A percentile compares a stretch with the other conserved stretches of the same genome.
Conservation (phyloP, 2,888 invertebrate genomes). For the Clistopyga incitator region DNA sequence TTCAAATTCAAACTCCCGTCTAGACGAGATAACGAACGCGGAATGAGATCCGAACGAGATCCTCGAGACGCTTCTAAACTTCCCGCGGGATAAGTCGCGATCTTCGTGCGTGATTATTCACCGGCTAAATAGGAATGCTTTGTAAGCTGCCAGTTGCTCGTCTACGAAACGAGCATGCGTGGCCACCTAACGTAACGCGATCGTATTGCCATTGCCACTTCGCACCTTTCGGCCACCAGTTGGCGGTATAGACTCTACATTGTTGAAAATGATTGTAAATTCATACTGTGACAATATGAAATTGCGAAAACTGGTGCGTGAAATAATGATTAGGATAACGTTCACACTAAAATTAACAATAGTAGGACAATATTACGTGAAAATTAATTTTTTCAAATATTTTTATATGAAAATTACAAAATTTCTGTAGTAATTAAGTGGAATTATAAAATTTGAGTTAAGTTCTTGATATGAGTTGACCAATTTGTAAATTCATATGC, state of each 20-base stretch:
- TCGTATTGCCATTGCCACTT: constrained; percentile 60
- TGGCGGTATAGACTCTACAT: constrained; percentile 43
- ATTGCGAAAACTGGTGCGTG: no score
- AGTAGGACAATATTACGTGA: no score
- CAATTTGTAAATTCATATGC: no score
- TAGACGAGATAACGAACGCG: constrained; percentile 38
- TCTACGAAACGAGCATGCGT: constrained; percentile 18
- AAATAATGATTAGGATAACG: no score
- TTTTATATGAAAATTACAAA: no score
- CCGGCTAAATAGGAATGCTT: background rate
- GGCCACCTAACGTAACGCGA: constrained; percentile 69
- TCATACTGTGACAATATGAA: no score
- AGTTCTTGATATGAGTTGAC: no score
- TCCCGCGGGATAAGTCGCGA: constrained; percentile 28
- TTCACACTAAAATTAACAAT: no score
- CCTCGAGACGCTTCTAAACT: constrained; percentile 1
- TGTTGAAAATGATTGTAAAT: no score
- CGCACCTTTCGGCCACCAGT: constrained; percentile 66
- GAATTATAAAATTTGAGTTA: no score
- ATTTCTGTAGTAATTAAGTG: no score
- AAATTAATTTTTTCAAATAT: no score
- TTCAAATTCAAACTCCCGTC: constrained; percentile 39
- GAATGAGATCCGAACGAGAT: constrained; percentile 23
- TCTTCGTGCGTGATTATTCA: constrained; percentile 1
- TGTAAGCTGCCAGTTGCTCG: background rate